Evolutionary conservation across 2,113 vertebrate species (phyloP).

Genomic region (Notiomystis cincta): DNA sequence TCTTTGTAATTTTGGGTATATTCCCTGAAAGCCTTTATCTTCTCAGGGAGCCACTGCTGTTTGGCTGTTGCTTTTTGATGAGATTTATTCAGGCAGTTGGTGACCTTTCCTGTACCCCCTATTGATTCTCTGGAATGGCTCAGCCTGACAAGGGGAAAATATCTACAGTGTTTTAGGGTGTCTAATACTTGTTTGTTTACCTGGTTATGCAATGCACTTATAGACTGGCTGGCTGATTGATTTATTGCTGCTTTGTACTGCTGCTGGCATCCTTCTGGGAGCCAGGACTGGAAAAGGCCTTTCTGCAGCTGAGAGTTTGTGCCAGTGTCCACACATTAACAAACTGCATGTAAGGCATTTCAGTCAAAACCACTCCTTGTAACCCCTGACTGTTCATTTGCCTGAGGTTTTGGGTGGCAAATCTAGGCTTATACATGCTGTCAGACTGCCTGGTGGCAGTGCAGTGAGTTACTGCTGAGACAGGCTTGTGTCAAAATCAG

Average conservation of each 20-base stretch:
- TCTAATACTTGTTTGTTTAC: conserved; percentile 10
- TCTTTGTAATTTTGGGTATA: not conserved
- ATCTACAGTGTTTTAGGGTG: not conserved
- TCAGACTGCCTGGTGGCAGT: not conserved
- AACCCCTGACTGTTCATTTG: not conserved
- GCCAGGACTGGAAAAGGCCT: not conserved
- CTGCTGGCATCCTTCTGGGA: not conserved
- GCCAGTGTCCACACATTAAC: not conserved
- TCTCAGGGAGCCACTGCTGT: not conserved
- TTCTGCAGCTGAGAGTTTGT: not conserved
- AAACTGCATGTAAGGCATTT: not conserved
- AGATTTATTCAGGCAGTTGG: not conserved
- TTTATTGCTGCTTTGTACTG: not conserved
- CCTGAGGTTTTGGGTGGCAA: not conserved
- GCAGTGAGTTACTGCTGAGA: not conserved
- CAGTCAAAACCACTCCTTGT: not conserved
- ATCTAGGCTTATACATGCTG: not conserved
- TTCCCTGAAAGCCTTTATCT: not conserved
- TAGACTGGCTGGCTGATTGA: not conserved
- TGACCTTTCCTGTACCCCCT: not conserved
- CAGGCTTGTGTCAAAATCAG: not conserved
- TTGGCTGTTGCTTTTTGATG: not conserved
- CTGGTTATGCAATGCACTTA: not conserved
- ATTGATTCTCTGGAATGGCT: not conserved
- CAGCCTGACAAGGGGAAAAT: not conserved